Percentiles rank a stretch among this genome's conserved stretches.
Conservation (phyloP, 2,113 vertebrate genomes). For the Rhinoderma darwinii region DNA sequence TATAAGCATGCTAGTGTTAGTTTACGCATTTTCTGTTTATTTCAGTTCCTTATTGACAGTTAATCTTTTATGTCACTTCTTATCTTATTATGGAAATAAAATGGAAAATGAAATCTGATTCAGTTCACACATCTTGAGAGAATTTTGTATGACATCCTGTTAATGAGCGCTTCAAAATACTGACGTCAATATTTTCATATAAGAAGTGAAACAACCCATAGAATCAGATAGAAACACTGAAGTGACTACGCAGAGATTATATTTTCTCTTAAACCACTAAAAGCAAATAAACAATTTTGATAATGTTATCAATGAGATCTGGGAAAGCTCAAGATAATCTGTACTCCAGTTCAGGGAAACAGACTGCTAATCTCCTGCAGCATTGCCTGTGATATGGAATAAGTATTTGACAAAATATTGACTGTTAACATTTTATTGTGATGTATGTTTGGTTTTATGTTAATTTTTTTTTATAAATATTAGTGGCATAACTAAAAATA, state of each 20-base stretch:
- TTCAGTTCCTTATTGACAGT: neutral
- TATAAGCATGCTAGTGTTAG: neutral
- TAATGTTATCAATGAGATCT: slow-evolving; percentile 33
- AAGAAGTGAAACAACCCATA: neutral
- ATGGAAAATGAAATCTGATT: neutral
- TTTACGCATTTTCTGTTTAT: neutral
- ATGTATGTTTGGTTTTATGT: neutral
- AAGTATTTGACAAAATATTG: neutral
- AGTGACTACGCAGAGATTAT: slow-evolving; percentile 33
- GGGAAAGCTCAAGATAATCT: neutral
- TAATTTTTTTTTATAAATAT: no score
- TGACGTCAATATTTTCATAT: slow-evolving; percentile 34
- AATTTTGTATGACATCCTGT: neutral
- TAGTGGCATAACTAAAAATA: no score
- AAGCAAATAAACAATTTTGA: slow-evolving; percentile 38
- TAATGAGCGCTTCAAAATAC: neutral
- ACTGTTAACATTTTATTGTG: neutral
- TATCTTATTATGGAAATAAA: neutral
- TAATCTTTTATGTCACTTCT: neutral
- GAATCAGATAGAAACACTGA: slow-evolving; percentile 7
- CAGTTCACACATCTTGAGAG: neutral
- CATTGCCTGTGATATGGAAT: neutral
- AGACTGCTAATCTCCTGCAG: neutral
- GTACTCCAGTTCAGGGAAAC: neutral
- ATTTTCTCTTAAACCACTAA: neutral